A percentile compares a stretch with the other conserved stretches of the same genome.
Conservation (phyloP, 2,888 invertebrate genomes). For the Melieria picta region DNA sequence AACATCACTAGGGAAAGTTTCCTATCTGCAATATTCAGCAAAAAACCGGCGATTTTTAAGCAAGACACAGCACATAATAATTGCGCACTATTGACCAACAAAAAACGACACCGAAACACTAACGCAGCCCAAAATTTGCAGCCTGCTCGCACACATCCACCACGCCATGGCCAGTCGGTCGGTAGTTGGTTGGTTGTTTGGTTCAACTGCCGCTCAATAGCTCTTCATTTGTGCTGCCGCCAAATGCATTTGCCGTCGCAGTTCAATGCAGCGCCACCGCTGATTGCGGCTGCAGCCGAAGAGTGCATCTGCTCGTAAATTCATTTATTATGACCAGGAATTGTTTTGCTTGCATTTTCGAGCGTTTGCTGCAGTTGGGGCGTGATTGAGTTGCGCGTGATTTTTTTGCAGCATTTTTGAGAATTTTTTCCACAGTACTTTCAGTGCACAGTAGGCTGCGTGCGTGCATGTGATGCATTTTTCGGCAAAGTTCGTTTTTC, state of each 20-base stretch:
- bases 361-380: background rate
- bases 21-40: background rate
- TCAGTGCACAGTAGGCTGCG: background rate
- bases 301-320: conserved; percentile 61
- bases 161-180: too few species aligned
- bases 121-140: background rate
- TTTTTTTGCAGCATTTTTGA: background rate
- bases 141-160: too few species aligned
- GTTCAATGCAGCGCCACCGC: too few species aligned
- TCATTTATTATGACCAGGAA: conserved; percentile 57
- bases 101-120: background rate
- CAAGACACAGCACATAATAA: conserved; percentile 13
- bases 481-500: background rate
- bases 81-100: conserved; percentile 19
- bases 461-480: background rate
- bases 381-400: background rate
- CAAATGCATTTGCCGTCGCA: too few species aligned
- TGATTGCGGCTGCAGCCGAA: conserved; percentile 41
- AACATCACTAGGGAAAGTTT: too few species aligned
- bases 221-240: conserved; percentile 39
- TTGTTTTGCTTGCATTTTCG: conserved; percentile 13
- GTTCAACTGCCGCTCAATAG: conserved; percentile 39
- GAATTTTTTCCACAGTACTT: background rate
- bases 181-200: too few species aligned
- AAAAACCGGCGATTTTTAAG: background rate